A percentile compares a stretch with the other conserved stretches of the same genome.
Conservation (phyloP, 2,888 invertebrate species). For the Hermodice carunculata region DNA sequence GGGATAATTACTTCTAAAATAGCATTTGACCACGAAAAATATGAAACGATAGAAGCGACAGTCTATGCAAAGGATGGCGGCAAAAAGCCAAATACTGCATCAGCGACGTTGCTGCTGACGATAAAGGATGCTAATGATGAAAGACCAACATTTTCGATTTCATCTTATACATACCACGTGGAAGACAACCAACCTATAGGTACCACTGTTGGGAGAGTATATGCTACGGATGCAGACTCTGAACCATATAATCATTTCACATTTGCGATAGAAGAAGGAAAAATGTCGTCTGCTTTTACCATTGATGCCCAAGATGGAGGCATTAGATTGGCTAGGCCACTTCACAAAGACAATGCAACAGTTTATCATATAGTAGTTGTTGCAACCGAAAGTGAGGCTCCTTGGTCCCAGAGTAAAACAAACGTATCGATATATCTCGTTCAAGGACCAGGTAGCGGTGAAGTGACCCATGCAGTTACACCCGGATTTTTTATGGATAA, state of each 20-base stretch:
- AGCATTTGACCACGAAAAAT: constrained; percentile 10
- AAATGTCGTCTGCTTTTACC: constrained; percentile 77
- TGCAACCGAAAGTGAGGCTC: no score
- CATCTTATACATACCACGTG: constrained; percentile 16
- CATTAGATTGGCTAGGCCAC: constrained; percentile 82
- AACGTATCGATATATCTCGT: no score
- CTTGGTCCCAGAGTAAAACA: no score
- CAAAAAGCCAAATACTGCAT: constrained; percentile 84
- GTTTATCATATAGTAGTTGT: no score
- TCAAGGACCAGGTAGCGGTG: no score
- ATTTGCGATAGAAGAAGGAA: background rate
- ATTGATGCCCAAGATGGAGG: constrained; percentile 89
- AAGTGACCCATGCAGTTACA: no score
- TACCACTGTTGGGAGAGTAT: constrained; percentile 15
- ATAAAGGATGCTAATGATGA: constrained; percentile 28
- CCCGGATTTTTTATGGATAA: no score
- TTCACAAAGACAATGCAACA: no score
- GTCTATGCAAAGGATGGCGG: constrained; percentile 92
- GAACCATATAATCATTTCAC: constrained; percentile 5
- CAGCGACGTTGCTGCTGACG: constrained; percentile 77
- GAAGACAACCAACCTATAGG: constrained; percentile 27
- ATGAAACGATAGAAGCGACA: constrained; percentile 59
- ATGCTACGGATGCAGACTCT: constrained; percentile 14
- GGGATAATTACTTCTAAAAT: constrained; percentile 4
- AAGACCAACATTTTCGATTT: constrained; percentile 19